Conservation (phyloP, 2,797 vertebrate genomes). For the Anguilla anguilla region DNA sequence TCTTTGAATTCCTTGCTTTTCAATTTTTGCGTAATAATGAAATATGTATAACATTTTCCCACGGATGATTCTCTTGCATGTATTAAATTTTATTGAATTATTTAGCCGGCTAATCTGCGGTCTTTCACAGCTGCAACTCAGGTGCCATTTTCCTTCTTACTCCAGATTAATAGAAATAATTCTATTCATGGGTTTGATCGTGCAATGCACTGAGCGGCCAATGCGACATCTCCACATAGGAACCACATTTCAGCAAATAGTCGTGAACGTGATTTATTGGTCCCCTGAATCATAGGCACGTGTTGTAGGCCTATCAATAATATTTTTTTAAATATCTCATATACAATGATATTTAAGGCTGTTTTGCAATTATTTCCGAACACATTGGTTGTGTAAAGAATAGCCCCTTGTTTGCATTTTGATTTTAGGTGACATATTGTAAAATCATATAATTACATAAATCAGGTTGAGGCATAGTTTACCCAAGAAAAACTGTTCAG, state of each 20-base stretch:
- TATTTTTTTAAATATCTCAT: neutral
- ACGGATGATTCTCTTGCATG: conserved; percentile 66
- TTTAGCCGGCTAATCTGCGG: conserved; percentile 48
- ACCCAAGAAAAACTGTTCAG: neutral
- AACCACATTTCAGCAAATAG: neutral
- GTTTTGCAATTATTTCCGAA: neutral
- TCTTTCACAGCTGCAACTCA: conserved; percentile 52
- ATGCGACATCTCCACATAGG: conserved; percentile 38
- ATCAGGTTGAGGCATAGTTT: neutral
- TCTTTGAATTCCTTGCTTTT: neutral
- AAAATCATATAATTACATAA: neutral
- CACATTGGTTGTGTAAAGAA: neutral
- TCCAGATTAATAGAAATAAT: conserved; percentile 45
- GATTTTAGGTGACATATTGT: neutral
- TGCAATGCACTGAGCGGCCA: conserved; percentile 49
- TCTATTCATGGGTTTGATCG: conserved; percentile 41
- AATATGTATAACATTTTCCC: conserved; percentile 45
- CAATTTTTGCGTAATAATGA: neutral
- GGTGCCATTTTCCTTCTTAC: conserved; percentile 59
- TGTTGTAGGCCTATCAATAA: neutral
- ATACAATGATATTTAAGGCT: neutral
- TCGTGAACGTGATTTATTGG: neutral
- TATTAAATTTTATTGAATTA: conserved; percentile 9
- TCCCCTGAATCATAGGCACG: neutral
- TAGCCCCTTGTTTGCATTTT: neutral